Evolutionary conservation across 1,140 invertebrate species (phyloP).

Genomic region (Tetramorium alpestre): DNA sequence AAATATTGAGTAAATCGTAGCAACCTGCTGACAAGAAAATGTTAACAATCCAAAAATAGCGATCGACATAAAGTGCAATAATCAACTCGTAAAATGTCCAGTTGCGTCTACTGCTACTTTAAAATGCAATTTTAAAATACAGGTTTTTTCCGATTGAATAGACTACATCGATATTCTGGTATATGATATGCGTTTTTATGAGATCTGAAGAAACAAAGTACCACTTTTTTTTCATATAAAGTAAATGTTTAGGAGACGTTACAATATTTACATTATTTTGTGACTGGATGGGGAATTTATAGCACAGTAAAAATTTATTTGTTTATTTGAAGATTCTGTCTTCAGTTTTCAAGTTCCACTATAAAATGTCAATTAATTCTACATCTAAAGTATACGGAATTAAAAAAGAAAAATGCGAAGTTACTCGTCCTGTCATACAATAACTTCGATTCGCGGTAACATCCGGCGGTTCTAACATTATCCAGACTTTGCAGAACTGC

Average conservation of each 20-base stretch:
- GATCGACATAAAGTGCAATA: neutral
- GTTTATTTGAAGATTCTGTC: slow-evolving; percentile 27
- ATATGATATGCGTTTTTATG: neutral
- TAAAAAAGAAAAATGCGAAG: neutral
- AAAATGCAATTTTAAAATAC: neutral
- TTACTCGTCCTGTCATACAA: neutral
- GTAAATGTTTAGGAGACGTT: neutral
- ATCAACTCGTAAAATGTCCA: slow-evolving; percentile 10
- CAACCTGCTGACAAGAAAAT: neutral
- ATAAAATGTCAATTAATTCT: slow-evolving; percentile 7
- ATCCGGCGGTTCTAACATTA: slow-evolving; percentile 14
- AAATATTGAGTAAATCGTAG: slow-evolving; percentile 10
- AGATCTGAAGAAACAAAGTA: neutral
- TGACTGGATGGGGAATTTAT: neutral
- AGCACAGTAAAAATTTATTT: neutral
- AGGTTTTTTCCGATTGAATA: neutral
- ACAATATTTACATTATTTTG: neutral
- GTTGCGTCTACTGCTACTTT: neutral
- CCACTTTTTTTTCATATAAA: neutral
- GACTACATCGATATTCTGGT: neutral
- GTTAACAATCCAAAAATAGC: slow-evolving; percentile 11
- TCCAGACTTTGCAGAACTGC: neutral
- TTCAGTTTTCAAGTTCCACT: neutral
- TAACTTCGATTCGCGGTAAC: slow-evolving; percentile 1
- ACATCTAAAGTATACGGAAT: neutral